Conservation (phyloP, 2,888 invertebrate species). For the Hecatera dysodea region DNA sequence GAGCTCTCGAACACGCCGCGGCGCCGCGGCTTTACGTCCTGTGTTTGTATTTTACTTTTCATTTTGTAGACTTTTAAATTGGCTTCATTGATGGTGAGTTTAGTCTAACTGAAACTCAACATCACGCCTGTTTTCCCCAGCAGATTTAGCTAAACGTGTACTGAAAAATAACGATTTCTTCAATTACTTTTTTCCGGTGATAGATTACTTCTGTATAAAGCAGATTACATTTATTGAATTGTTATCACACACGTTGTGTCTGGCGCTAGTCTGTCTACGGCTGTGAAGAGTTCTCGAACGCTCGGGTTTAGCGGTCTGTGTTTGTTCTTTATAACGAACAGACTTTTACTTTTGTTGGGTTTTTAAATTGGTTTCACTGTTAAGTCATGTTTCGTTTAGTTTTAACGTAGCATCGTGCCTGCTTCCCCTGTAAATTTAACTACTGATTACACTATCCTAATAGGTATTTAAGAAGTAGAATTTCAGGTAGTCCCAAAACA, state of each 20-base stretch:
- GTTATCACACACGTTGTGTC: conserved; percentile 29
- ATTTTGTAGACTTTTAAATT: conserved; percentile 24
- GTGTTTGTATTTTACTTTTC: conserved; percentile 1
- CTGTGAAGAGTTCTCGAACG: conserved; percentile 18
- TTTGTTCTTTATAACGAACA: conserved; percentile 21
- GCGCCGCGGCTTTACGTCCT: not conserved
- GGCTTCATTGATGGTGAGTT: not conserved
- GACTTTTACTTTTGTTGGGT: too few species aligned
- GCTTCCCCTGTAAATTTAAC: not conserved
- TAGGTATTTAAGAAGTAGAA: too few species aligned
- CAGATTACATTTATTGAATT: conserved; percentile 4
- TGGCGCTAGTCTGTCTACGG: conserved; percentile 18
- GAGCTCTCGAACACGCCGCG: conserved; percentile 12
- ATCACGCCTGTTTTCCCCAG: not conserved
- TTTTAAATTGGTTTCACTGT: conserved; percentile 10
- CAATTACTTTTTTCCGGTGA: too few species aligned
- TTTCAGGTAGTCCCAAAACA: too few species aligned
- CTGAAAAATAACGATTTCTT: too few species aligned
- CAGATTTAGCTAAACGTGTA: not conserved
- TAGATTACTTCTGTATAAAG: too few species aligned
- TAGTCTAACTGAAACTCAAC: not conserved
- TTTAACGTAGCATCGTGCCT: not conserved
- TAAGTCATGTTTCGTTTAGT: not conserved
- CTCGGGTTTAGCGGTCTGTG: not conserved
- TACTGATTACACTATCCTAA: too few species aligned